Evolutionary conservation across 2,797 vertebrate species (phyloP).

Genomic region (Apogon talboti): DNA sequence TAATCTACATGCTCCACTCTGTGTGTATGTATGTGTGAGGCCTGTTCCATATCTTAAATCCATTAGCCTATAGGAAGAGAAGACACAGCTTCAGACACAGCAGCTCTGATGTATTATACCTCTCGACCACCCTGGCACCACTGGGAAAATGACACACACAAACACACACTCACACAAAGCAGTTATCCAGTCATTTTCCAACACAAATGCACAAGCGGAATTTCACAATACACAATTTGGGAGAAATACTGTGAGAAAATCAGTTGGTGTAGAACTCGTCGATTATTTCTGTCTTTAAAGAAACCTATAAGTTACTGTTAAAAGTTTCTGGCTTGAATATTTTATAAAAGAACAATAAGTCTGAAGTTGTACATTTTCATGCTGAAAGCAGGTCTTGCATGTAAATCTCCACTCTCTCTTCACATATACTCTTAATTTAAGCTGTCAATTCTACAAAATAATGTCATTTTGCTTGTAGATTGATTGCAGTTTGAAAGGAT

Average conservation of each 20-base stretch:
- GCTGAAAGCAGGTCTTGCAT: background rate
- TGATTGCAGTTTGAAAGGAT: slow-evolving; percentile 3
- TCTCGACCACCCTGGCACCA: slow-evolving; percentile 52
- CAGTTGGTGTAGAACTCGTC: slow-evolving; percentile 3
- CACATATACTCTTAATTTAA: slow-evolving; percentile 17
- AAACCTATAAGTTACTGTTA: slow-evolving; percentile 6
- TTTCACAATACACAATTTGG: background rate
- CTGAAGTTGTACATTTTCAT: slow-evolving; percentile 8
- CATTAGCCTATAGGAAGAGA: slow-evolving; percentile 62
- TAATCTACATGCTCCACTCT: slow-evolving; percentile 57
- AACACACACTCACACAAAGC: slow-evolving; percentile 27
- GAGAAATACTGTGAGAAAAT: background rate
- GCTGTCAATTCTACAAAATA: slow-evolving; percentile 17
- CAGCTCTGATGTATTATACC: slow-evolving; percentile 60
- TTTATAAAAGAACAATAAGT: no score
- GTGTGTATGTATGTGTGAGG: slow-evolving; percentile 48
- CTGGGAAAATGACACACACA: slow-evolving; percentile 30
- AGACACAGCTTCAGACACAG: slow-evolving; percentile 44
- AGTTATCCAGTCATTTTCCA: slow-evolving; percentile 15
- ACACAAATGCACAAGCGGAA: slow-evolving; percentile 46
- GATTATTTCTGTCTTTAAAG: slow-evolving; percentile 5
- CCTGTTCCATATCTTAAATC: slow-evolving; percentile 68
- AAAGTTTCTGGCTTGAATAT: slow-evolving; percentile 11
- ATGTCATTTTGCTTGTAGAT: slow-evolving; percentile 3
- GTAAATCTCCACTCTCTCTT: background rate